Conservation (phyloP, 2,113 vertebrate species). For the Coturnix japonica region DNA sequence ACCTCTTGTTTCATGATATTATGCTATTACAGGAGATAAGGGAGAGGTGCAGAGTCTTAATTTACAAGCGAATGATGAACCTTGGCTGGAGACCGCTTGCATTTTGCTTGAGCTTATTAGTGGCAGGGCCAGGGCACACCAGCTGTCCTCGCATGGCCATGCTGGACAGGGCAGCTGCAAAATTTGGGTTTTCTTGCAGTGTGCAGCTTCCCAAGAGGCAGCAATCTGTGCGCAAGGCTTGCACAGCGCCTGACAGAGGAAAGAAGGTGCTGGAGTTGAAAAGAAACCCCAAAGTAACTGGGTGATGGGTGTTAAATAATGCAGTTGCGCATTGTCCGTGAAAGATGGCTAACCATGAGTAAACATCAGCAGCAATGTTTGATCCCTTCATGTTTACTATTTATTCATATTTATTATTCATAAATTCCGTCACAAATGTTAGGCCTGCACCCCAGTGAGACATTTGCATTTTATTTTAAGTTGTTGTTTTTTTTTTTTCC, state of each 20-base stretch:
- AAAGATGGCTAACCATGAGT: slow-evolving; percentile 71
- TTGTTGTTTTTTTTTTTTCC: background rate
- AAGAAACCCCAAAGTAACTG: slow-evolving; percentile 27
- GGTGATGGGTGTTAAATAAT: slow-evolving; percentile 58
- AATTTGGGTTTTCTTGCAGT: background rate
- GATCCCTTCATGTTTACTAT: slow-evolving; percentile 76
- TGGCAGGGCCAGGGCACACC: background rate
- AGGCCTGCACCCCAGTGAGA: slow-evolving; percentile 68
- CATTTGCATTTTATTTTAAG: slow-evolving; percentile 81
- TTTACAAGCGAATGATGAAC: slow-evolving; percentile 55
- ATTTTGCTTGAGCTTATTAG: slow-evolving; percentile 56
- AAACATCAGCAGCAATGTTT: slow-evolving; percentile 75
- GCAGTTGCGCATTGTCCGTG: slow-evolving; percentile 58
- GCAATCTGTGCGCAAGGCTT: background rate
- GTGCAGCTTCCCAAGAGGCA: background rate
- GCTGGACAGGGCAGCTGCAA: background rate
- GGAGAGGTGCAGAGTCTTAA: slow-evolving; percentile 65
- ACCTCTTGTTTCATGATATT: slow-evolving; percentile 53
- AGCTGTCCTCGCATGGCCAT: background rate
- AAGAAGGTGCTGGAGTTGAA: slow-evolving; percentile 12
- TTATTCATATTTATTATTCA: slow-evolving; percentile 84
- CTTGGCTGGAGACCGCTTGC: slow-evolving; percentile 44
- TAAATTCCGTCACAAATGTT: slow-evolving; percentile 80
- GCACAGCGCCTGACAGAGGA: background rate
- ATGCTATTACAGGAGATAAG: slow-evolving; percentile 59